phyloP scores from a whole-genome alignment of 2,888 invertebrate genomes.

The Archips crataeganus region DNA sequence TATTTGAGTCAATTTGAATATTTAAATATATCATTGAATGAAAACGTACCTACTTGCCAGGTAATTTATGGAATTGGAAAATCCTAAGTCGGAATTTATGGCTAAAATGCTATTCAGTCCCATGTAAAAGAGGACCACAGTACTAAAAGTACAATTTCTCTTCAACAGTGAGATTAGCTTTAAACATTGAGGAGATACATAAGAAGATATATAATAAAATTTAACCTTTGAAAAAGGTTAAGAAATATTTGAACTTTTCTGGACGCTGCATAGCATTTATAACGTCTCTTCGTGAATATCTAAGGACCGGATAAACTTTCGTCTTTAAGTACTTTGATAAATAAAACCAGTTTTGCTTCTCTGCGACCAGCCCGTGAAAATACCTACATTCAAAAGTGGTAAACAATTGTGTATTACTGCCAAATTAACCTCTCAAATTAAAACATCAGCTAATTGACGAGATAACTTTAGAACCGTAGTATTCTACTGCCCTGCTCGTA shows the following conservation, averaged over 20 bases:
- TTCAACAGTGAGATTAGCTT: not conserved
- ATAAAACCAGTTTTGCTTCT: too few relatives aligned
- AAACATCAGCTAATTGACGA: too few relatives aligned
- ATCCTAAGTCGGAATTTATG: not conserved
- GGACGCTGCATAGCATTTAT: too few relatives aligned
- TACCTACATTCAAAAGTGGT: too few relatives aligned
- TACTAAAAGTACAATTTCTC: constrained; percentile 2
- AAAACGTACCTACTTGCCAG: not conserved
- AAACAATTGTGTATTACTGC: too few relatives aligned
- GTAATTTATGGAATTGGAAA: not conserved
- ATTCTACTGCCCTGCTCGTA: too few relatives aligned
- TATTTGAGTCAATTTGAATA: too few relatives aligned
- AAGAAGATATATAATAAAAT: not conserved
- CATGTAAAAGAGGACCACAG: not conserved
- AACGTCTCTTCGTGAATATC: not conserved
- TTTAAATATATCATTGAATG: not conserved
- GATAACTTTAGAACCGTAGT: too few relatives aligned
- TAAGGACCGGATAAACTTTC: not conserved
- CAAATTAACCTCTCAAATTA: too few relatives aligned
- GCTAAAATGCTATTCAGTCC: not conserved
- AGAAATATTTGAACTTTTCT: not conserved
- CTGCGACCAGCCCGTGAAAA: too few relatives aligned
- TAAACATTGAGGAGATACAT: not conserved
- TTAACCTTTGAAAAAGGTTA: not conserved
- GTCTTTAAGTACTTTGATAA: too few relatives aligned